These are phyloP conservation scores for Hemicentrotus pulcherrimus DNA, from an alignment of 35 echinoderm and acorn worm genomes.

Conservation along the genomic window DNA sequence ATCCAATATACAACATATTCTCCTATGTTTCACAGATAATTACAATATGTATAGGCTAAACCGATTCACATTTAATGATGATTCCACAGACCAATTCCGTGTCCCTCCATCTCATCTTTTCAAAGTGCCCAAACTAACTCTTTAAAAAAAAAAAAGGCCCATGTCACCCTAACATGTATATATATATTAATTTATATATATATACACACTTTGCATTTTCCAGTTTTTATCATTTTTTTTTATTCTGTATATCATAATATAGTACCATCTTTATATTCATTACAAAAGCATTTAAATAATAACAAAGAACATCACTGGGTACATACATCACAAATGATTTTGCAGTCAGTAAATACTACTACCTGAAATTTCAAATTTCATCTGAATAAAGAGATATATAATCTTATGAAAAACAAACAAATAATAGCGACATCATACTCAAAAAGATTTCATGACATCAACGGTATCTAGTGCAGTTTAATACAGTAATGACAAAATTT, in stretches of 20 bases:
- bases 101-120: neutral
- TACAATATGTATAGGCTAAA: conserved; percentile 19
- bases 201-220: neutral
- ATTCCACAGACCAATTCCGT: neutral
- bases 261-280: conserved; percentile 6
- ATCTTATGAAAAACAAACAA: neutral
- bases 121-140: neutral
- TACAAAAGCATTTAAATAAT: conserved; percentile 20
- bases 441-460: neutral
- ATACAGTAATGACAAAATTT: neutral
- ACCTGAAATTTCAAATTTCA: conserved; percentile 13
- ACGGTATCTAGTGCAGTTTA: neutral
- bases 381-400: neutral
- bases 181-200: neutral
- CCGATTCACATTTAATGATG: neutral
- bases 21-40: neutral
- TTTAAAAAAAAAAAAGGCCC: neutral
- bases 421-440: neutral
- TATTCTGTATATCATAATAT: conserved; percentile 14
- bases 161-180: neutral
- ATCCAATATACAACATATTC: neutral
- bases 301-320: conserved; percentile 1
- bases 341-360: neutral
- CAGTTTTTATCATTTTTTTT: neutral
- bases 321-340: neutral